Percentiles rank a stretch among this genome's conserved stretches.
These are phyloP conservation scores for Epirrita christyi DNA, from an alignment of 2,888 invertebrate genomes.

Conservation along the genomic window DNA sequence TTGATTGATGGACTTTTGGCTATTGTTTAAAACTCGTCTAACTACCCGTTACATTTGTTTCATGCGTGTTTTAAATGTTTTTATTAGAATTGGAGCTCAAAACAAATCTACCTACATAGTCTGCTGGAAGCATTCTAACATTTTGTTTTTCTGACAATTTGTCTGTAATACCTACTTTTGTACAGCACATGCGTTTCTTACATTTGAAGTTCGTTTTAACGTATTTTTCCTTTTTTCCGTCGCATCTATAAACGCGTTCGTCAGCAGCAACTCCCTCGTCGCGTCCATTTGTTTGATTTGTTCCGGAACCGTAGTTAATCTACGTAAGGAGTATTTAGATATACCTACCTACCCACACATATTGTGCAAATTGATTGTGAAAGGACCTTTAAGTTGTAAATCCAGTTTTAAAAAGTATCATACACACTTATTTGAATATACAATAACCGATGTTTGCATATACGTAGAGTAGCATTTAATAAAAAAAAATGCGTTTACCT, in stretches of 20 bases:
- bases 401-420: too few relatives aligned
- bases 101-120: too few relatives aligned
- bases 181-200: not conserved
- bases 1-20: slow-evolving; percentile 56
- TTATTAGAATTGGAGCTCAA: not conserved
- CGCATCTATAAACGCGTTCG: slow-evolving; percentile 16
- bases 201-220: not conserved
- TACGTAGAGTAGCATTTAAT: too few relatives aligned
- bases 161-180: too few relatives aligned
- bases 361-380: too few relatives aligned
- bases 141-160: too few relatives aligned
- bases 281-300: not conserved
- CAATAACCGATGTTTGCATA: too few relatives aligned
- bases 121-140: too few relatives aligned
- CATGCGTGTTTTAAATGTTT: not conserved
- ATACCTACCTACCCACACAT: not conserved
- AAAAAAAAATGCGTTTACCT: too few relatives aligned
- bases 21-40: slow-evolving; percentile 23
- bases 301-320: not conserved
- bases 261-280: slow-evolving; percentile 6
- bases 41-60: not conserved
- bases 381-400: too few relatives aligned
- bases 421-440: too few relatives aligned
- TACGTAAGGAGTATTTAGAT: not conserved
- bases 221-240: slow-evolving; percentile 14